phyloP scores from a whole-genome alignment of 2,797 vertebrate genomes.

The Esox masquinongy region DNA sequence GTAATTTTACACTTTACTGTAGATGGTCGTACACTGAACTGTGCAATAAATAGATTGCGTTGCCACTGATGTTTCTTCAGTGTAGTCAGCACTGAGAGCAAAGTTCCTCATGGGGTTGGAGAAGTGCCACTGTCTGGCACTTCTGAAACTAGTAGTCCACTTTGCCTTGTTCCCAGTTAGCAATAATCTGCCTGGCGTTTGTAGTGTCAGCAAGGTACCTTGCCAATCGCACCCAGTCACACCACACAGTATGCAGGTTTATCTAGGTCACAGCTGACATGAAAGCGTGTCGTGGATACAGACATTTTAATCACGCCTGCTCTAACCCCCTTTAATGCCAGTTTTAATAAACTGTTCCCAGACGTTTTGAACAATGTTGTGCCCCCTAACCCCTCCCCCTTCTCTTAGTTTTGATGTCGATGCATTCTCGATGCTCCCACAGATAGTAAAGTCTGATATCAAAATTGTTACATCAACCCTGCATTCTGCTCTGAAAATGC shows the following conservation, averaged over 20 bases:
- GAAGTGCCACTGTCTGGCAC: neutral
- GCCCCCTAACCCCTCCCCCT: neutral
- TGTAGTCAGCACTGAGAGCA: neutral
- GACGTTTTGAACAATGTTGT: slow-evolving; percentile 7
- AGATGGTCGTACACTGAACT: neutral
- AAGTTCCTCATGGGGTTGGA: neutral
- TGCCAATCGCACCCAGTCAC: slow-evolving; percentile 32
- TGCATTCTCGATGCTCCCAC: neutral
- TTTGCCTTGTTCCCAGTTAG: slow-evolving; percentile 24
- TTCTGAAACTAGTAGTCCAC: neutral
- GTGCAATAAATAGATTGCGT: neutral
- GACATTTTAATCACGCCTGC: slow-evolving; percentile 41
- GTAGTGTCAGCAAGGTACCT: slow-evolving; percentile 40
- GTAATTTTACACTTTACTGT: neutral
- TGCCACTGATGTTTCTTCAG: neutral
- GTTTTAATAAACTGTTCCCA: slow-evolving; percentile 26
- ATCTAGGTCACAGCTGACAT: slow-evolving; percentile 55
- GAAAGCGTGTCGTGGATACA: slow-evolving; percentile 38
- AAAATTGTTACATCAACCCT: neutral
- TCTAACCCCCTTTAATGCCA: slow-evolving; percentile 26
- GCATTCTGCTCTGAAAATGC: neutral
- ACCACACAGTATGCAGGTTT: slow-evolving; percentile 33
- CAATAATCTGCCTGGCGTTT: slow-evolving; percentile 43
- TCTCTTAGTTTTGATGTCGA: neutral
- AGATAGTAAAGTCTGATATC: slow-evolving; percentile 1